These are phyloP conservation scores for Drosophila kanapiae DNA, from an alignment of 1,140 invertebrate species.

Conservation along the genomic window DNA sequence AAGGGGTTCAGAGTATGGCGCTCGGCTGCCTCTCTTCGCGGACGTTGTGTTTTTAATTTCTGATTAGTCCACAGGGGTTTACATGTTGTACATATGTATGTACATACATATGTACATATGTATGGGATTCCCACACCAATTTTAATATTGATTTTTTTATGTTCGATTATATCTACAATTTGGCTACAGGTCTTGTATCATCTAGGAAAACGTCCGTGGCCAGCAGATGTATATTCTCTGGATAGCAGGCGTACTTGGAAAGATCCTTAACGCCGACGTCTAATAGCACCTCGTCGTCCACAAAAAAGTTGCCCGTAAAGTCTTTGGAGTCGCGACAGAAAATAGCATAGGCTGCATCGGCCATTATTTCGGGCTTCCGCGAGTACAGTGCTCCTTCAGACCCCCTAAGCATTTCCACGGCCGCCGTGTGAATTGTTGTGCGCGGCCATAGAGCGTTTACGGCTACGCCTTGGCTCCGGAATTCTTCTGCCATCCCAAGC, in stretches of 20 bases:
- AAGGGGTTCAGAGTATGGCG: no score
- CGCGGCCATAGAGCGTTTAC: slow-evolving; percentile 99
- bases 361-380: slow-evolving; percentile 96
- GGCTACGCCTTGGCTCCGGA: slow-evolving; percentile 92
- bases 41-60: no score
- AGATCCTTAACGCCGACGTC: slow-evolving; percentile 94
- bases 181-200: slow-evolving; percentile 54
- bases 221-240: slow-evolving; percentile 89
- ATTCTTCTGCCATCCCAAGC: slow-evolving; percentile 97
- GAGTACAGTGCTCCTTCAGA: slow-evolving; percentile 92
- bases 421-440: slow-evolving; percentile 98
- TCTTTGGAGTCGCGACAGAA: slow-evolving; percentile 90
- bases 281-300: slow-evolving; percentile 96
- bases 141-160: neutral
- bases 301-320: slow-evolving; percentile 95
- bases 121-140: no score
- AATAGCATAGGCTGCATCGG: slow-evolving; percentile 97
- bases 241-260: slow-evolving; percentile 93
- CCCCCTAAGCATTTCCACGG: slow-evolving; percentile 98
- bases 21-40: no score
- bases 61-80: no score
- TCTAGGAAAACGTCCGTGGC: slow-evolving; percentile 97
- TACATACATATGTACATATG: no score
- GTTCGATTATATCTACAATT: slow-evolving; percentile 28
- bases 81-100: no score